Conservation (phyloP, 2,797 vertebrate species). For the Pipistrellus nathusii region DNA sequence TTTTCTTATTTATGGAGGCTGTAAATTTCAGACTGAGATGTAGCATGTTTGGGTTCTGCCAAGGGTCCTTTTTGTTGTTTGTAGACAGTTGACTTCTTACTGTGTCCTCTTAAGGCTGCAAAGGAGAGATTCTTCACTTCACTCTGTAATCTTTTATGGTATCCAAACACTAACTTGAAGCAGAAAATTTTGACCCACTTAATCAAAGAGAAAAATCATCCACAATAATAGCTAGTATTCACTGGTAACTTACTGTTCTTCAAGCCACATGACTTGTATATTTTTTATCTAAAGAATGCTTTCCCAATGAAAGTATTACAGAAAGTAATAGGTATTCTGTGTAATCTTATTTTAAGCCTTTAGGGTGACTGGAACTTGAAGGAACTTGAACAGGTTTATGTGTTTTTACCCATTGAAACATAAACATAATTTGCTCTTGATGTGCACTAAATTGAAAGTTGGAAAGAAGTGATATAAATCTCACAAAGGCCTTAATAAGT, state of each 20-base stretch:
- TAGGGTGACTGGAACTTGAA: neutral
- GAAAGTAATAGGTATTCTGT: neutral
- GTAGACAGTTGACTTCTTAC: neutral
- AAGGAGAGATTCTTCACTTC: neutral
- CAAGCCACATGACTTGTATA: neutral
- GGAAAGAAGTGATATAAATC: neutral
- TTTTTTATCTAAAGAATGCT: neutral
- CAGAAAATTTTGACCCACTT: neutral
- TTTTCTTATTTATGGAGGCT: neutral
- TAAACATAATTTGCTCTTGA: neutral
- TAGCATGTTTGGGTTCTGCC: neutral
- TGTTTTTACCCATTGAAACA: neutral
- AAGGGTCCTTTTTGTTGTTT: neutral
- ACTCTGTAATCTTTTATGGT: neutral
- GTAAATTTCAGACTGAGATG: neutral
- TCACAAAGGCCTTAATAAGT: neutral
- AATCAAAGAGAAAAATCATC: neutral
- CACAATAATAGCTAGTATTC: neutral
- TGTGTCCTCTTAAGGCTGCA: neutral
- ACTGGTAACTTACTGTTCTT: neutral
- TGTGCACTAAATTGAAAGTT: constrained; percentile 4
- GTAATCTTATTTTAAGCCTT: neutral
- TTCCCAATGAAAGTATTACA: neutral
- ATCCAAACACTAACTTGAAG: neutral
- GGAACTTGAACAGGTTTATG: neutral